These are phyloP conservation scores for Pelodiscus sinensis DNA, from an alignment of 2,113 vertebrate genomes.

Conservation along the genomic window DNA sequence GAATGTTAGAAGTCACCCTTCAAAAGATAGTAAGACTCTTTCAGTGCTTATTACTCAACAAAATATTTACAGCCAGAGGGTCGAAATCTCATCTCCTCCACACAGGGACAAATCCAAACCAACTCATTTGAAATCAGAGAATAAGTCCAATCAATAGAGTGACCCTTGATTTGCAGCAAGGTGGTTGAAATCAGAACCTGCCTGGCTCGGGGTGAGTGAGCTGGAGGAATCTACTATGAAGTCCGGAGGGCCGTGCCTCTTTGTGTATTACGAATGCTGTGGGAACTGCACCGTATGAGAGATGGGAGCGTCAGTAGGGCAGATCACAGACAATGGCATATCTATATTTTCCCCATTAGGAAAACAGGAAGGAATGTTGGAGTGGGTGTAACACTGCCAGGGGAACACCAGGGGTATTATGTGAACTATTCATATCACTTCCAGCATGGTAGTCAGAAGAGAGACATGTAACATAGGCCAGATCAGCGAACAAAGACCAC, in stretches of 20 bases:
- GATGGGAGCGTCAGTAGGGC: rapidly evolving
- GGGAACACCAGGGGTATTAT: neutral
- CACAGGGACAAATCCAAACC: rapidly evolving
- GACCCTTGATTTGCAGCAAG: neutral
- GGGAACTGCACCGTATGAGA: rapidly evolving
- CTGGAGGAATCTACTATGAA: neutral
- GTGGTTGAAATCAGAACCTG: neutral
- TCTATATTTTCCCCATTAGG: neutral
- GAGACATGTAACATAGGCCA: neutral
- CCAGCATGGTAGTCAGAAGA: neutral
- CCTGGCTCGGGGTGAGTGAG: neutral
- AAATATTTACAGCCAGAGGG: neutral
- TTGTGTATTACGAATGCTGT: neutral
- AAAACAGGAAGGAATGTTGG: neutral
- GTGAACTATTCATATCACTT: neutral
- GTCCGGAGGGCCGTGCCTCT: rapidly evolving
- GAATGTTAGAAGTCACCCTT: neutral
- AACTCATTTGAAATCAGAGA: neutral
- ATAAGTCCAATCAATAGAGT: neutral
- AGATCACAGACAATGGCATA: rapidly evolving
- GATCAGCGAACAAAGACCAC: rapidly evolving
- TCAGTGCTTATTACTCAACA: neutral
- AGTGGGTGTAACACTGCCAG: neutral
- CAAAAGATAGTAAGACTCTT: neutral
- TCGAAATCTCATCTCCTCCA: neutral